These are phyloP conservation scores for Odobenus rosmarus DNA, from an alignment of 2,113 vertebrate genomes.

Conservation along the genomic window DNA sequence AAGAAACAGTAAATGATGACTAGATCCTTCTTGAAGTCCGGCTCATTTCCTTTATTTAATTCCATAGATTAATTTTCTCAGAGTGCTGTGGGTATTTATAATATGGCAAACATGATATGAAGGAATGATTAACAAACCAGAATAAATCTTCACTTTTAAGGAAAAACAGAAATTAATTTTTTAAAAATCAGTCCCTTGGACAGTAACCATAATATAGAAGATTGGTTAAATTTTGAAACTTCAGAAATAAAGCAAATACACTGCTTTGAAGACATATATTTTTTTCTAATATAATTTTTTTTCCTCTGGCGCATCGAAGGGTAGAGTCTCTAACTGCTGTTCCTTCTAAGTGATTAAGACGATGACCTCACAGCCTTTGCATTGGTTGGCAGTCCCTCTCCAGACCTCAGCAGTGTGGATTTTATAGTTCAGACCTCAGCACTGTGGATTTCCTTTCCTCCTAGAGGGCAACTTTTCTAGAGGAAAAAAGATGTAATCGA, in stretches of 20 bases:
- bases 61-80: neutral
- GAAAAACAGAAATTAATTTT: conserved; percentile 25
- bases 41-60: conserved; percentile 13
- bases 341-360: neutral
- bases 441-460: neutral
- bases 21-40: neutral
- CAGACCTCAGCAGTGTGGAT: neutral
- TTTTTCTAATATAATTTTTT: neutral
- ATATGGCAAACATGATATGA: neutral
- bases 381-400: neutral
- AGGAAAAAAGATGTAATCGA: neutral
- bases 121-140: neutral
- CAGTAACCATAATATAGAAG: neutral
- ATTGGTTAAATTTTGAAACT: neutral
- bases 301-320: neutral
- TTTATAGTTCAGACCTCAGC: neutral
- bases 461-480: neutral
- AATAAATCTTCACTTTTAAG: neutral
- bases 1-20: neutral
- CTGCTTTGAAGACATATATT: neutral
- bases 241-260: neutral
- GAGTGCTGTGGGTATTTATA: neutral
- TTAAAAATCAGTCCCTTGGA: neutral
- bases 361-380: neutral
- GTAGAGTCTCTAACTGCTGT: neutral